phyloP scores from a whole-genome alignment of 2,113 vertebrate species.

The Orthonyx spaldingii region DNA sequence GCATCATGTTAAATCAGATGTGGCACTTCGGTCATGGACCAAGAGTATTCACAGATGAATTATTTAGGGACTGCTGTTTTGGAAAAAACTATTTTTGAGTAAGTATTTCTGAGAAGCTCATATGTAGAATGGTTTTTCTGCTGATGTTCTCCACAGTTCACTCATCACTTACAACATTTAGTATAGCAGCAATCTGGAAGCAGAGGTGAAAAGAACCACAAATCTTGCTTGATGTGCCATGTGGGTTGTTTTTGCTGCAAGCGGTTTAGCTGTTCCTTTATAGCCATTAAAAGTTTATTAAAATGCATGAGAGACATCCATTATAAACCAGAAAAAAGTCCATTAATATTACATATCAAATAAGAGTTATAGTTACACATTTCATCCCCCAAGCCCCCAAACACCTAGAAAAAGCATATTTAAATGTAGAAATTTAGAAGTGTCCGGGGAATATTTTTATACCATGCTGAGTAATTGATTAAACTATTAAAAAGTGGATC shows the following conservation, averaged over 20 bases:
- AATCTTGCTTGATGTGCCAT: constrained; percentile 4
- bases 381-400: neutral
- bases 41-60: neutral
- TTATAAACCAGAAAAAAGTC: constrained; percentile 10
- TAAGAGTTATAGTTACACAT: neutral
- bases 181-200: neutral
- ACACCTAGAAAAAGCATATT: neutral
- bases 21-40: neutral
- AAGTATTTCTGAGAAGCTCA: neutral
- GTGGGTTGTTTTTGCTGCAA: neutral
- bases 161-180: neutral
- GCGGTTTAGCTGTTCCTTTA: neutral
- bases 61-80: neutral
- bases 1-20: neutral
- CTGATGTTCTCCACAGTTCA: neutral
- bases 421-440: neutral
- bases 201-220: constrained; percentile 18
- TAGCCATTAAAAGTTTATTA: constrained; percentile 41
- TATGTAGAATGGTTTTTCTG: neutral
- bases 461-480: neutral
- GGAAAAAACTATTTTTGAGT: neutral
- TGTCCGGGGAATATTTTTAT: neutral
- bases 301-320: constrained; percentile 28
- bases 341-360: constrained; percentile 22
- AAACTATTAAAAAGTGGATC: neutral